A percentile compares a stretch with the other conserved stretches of the same genome.
These are phyloP conservation scores for Colaptes auratus DNA, from an alignment of 2,113 vertebrate species.

Conservation along the genomic window DNA sequence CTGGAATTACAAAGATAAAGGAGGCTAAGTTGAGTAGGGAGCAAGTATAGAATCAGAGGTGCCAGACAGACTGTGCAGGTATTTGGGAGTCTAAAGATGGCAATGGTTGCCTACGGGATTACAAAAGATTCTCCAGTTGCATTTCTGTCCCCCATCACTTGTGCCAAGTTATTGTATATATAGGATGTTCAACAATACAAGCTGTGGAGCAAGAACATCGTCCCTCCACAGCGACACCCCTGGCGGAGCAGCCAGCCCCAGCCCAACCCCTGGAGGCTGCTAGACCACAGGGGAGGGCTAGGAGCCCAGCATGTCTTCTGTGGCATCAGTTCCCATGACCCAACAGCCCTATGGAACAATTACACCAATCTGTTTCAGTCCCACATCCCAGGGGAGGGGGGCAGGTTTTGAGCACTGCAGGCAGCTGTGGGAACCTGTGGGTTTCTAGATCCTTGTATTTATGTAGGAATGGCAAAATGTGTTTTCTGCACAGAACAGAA, in stretches of 20 bases:
- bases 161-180: not conserved
- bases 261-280: not conserved
- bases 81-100: not conserved
- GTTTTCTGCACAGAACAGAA: not conserved
- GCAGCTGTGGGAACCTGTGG: constrained; percentile 41
- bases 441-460: not conserved
- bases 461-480: not conserved
- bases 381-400: constrained; percentile 45
- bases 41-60: not conserved
- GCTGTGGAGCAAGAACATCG: not conserved
- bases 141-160: not conserved
- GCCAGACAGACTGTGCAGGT: not conserved
- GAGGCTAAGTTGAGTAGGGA: not conserved
- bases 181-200: not conserved
- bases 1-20: not conserved
- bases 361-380: constrained; percentile 13
- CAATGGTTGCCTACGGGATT: not conserved
- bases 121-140: not conserved
- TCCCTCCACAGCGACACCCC: not conserved
- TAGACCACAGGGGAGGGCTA: not conserved
- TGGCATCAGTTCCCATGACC: constrained; percentile 48
- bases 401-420: not conserved
- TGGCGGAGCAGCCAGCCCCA: not conserved
- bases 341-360: constrained; percentile 32
- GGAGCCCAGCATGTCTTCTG: not conserved